Evolutionary conservation across 2,113 vertebrate genomes (phyloP).

Genomic region (Penelope pileata): DNA sequence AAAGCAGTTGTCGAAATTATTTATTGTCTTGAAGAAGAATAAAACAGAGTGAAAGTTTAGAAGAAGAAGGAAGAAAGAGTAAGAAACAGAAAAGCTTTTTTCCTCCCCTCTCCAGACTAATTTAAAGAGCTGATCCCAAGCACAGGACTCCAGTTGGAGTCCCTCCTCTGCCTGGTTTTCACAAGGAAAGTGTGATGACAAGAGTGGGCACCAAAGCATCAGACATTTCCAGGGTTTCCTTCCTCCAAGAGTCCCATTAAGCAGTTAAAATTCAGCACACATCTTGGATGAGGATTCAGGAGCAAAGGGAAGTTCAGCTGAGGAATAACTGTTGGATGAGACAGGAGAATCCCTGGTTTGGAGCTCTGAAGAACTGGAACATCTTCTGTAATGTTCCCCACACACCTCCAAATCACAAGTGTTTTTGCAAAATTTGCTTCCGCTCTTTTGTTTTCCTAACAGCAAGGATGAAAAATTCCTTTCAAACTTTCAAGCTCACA

Average conservation of each 20-base stretch:
- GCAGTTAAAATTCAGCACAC: not conserved
- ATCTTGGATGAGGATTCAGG: not conserved
- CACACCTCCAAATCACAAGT: not conserved
- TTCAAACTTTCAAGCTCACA: not conserved
- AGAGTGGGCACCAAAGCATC: not conserved
- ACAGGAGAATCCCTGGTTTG: not conserved
- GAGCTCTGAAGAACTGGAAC: not conserved
- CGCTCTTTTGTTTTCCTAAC: not conserved
- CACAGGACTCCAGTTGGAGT: accelerated
- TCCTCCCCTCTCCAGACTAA: not conserved
- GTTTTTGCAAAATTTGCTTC: not conserved
- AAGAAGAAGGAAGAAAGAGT: not conserved
- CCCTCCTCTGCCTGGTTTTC: not conserved
- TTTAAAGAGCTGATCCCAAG: not conserved
- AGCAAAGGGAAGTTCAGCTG: not conserved
- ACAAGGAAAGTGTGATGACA: not conserved
- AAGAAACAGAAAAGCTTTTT: not conserved
- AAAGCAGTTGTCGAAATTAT: not conserved
- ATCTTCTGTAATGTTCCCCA: accelerated
- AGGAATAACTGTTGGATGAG: not conserved
- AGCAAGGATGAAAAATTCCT: not conserved
- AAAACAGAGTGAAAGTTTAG: not conserved
- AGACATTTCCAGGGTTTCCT: not conserved
- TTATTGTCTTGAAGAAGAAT: not conserved
- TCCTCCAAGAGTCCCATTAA: not conserved